Evolutionary conservation across 2,888 invertebrate species (phyloP).

Genomic region (Nematopogon swammerdamellus): DNA sequence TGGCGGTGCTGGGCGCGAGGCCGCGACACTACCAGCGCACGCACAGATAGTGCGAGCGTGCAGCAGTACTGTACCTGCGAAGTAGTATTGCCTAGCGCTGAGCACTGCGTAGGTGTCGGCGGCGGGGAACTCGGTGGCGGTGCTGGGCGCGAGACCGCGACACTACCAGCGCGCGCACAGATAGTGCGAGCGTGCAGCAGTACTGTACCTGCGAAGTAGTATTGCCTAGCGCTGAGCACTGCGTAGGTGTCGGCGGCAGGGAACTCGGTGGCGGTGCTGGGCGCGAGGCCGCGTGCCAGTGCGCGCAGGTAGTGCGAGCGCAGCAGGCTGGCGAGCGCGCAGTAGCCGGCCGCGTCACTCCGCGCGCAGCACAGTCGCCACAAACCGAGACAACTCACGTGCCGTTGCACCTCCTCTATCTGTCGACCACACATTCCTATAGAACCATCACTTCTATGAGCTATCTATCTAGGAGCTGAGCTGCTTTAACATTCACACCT

Average conservation of each 20-base stretch:
- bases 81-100: constrained; percentile 67
- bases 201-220: constrained; percentile 27
- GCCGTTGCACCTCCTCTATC: constrained; percentile 77
- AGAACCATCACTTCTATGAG: too few species aligned
- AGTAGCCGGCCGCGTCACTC: too few species aligned
- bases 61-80: constrained; percentile 32
- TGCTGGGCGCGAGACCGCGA: constrained; percentile 44
- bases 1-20: constrained; percentile 54
- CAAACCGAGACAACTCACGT: constrained; percentile 74
- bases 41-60: too few species aligned
- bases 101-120: constrained; percentile 79
- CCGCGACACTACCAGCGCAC: too few species aligned
- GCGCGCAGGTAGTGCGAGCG: constrained; percentile 63
- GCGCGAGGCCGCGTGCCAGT: constrained; percentile 45
- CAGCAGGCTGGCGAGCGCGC: constrained; percentile 46
- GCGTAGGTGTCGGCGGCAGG: constrained; percentile 78
- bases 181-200: constrained; percentile 58
- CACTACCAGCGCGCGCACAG: constrained; percentile 59
- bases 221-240: constrained; percentile 72
- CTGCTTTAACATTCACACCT: too few species aligned
- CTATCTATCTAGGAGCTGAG: too few species aligned
- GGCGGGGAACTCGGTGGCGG: constrained; percentile 68
- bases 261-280: constrained; percentile 64
- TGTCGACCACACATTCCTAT: too few species aligned
- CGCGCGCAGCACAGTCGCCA: constrained; percentile 69